A percentile compares a stretch with the other conserved stretches of the same genome.
phyloP scores from a whole-genome alignment of 1,140 invertebrate genomes.

The Ceratosolen solmsi region DNA sequence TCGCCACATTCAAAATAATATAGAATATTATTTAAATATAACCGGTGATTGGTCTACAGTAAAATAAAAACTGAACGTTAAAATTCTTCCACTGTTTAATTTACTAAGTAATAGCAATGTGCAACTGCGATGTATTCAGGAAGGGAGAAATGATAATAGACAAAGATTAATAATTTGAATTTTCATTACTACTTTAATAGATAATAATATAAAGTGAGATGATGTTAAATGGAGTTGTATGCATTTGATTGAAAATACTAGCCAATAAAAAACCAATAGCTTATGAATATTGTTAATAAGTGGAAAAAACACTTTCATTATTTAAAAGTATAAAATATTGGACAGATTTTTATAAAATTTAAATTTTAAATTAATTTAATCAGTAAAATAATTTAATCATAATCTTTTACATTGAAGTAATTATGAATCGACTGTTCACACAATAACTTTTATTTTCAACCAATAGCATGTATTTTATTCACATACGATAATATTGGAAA shows the following conservation, averaged over 20 bases:
- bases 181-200: background rate
- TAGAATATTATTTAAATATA: background rate
- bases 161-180: background rate
- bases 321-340: no score
- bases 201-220: background rate
- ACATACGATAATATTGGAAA: conserved; percentile 12
- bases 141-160: background rate
- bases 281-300: background rate
- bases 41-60: background rate
- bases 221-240: background rate
- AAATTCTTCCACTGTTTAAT: background rate
- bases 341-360: no score
- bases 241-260: background rate
- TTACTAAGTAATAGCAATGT: background rate
- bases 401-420: background rate
- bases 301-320: no score
- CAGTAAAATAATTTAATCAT: background rate
- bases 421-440: conserved; percentile 7
- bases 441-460: background rate
- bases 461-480: background rate
- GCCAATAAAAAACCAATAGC: background rate
- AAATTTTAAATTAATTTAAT: no score
- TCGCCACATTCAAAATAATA: background rate
- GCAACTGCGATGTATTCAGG: background rate
- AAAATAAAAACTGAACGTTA: background rate